A percentile compares a stretch with the other conserved stretches of the same genome.
phyloP scores from a whole-genome alignment of 2,888 invertebrate species.

The Isotomurus palustris region DNA sequence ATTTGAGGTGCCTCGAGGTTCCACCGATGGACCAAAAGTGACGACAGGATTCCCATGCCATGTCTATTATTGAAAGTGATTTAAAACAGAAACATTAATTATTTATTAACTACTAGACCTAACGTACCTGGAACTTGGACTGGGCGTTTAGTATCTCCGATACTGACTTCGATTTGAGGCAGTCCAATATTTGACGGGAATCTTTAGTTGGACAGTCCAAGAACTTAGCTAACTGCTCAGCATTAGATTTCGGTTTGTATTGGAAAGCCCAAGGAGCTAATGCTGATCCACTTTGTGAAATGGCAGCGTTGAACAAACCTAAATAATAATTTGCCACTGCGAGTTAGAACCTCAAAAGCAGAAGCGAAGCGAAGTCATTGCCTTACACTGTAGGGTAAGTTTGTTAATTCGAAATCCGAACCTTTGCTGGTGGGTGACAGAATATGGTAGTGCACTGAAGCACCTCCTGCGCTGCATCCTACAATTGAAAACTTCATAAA shows the following conservation, averaged over 20 bases:
- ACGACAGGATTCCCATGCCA: slow-evolving; percentile 1
- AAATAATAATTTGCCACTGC: not conserved
- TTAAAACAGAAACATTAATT: no score
- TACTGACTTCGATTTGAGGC: slow-evolving; percentile 17
- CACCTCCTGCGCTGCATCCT: slow-evolving; percentile 22
- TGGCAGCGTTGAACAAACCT: slow-evolving; percentile 16
- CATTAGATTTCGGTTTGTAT: slow-evolving; percentile 4
- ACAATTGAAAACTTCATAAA: no score
- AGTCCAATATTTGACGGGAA: not conserved
- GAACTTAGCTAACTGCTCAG: slow-evolving; percentile 5
- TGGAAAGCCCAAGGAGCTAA: slow-evolving; percentile 11
- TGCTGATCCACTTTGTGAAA: slow-evolving; percentile 18
- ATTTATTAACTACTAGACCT: no score
- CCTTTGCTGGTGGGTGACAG: slow-evolving; percentile 18
- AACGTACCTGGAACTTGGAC: slow-evolving; percentile 1
- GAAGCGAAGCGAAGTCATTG: not conserved
- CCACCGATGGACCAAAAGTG: slow-evolving; percentile 9
- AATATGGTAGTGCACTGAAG: slow-evolving; percentile 17
- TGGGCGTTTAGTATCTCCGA: slow-evolving; percentile 14
- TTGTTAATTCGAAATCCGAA: not conserved
- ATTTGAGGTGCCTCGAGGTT: not conserved
- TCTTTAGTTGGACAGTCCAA: slow-evolving; percentile 13
- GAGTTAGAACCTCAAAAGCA: not conserved
- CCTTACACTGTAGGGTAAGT: not conserved
- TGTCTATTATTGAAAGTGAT: no score